A percentile compares a stretch with the other conserved stretches of the same genome.
Evolutionary conservation across 2,888 invertebrate genomes (phyloP).

Genomic region (Drosophila mimetica): DNA sequence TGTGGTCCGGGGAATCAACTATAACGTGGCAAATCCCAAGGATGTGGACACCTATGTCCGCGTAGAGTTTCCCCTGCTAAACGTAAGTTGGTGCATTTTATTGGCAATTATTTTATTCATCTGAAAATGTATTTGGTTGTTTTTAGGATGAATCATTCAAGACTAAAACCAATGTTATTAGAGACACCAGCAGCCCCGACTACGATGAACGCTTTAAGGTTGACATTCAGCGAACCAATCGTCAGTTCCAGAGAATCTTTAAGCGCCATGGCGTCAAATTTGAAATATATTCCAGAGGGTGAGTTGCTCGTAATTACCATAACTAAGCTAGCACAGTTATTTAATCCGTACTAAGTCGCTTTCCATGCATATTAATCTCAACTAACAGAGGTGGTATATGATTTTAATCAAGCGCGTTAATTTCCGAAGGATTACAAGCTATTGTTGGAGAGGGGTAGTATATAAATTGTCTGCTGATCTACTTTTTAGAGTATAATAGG

Average conservation of each 20-base stretch:
- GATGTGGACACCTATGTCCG: conserved; percentile 97
- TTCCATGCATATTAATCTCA: conserved; percentile 19
- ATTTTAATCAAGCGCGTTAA: background rate
- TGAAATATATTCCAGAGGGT: conserved; percentile 97
- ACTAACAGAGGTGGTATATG: conserved; percentile 24
- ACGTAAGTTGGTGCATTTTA: conserved; percentile 85
- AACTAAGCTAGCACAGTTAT: conserved; percentile 6
- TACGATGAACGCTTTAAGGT: conserved; percentile 93
- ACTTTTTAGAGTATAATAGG: background rate
- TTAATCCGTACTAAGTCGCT: conserved; percentile 30
- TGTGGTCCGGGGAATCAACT: conserved; percentile 94
- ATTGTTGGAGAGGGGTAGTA: background rate
- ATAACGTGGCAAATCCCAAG: conserved; percentile 92
- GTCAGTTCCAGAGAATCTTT: conserved; percentile 93
- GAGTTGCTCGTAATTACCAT: conserved; percentile 81
- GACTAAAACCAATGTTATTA: conserved; percentile 91
- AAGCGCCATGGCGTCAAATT: conserved; percentile 95
- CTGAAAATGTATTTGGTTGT: background rate
- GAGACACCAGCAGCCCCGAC: conserved; percentile 94
- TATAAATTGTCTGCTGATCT: background rate
- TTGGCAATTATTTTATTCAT: fast-evolving
- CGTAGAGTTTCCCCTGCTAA: conserved; percentile 91
- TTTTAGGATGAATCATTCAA: conserved; percentile 89
- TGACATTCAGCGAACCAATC: conserved; percentile 90
- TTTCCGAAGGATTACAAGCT: background rate